Base-by-base conservation (phyloP, 2,888 invertebrate species). In the Beris morrisii region DNA sequence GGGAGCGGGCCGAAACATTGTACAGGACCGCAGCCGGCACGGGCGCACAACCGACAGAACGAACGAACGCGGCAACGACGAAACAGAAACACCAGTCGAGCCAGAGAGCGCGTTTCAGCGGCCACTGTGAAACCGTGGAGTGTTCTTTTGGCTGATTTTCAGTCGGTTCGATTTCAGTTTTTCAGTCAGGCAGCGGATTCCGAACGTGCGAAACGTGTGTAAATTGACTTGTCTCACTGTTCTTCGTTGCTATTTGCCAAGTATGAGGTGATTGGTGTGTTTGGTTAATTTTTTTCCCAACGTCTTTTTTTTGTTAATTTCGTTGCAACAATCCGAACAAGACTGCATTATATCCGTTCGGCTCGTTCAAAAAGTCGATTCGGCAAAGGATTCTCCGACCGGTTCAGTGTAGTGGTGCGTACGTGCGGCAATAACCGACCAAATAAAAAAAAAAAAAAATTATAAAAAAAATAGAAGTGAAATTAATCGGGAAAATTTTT, bases 201-300 rank as follows among this genome's bases (percentile, higher is more conserved):
- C 52, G 54, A 64, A 54, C 64, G 64, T 64, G 64, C 9, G 28
- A 11, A 44, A 64, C 64, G 54, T 64, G 54, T 64, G 64, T 48
- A 12, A 5, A 11, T 48, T 48, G 15, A 48, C n/a, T n/a, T 48
- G 22, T 22, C 15, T 48, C 48, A 15, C 15, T 5, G n/a, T 12
- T 48, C 11, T 6, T 48, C 48, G 48, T 48, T 48, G 48, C 48
- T 12, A 48, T 6, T 48, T 48, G 48, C 48, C 15, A 48, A 48
- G 15, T n/a, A 13, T n/a, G n/a, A 15, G 15, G 48, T 13, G 15
- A 48, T 13, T n/a, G 7, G n/a, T n/a, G 48, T 48, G 48, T 12
- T n/a, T 48, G 5, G 15, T 48, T 48, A n/a, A 11, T 48, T 48
- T 48, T 48, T 48, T 48, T 48, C 4, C n/a, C 6, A 48, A 48